A percentile compares a stretch with the other conserved stretches of the same genome.
phyloP scores from a whole-genome alignment of 2,797 vertebrate genomes.

The Thripadectes ignobilis region DNA sequence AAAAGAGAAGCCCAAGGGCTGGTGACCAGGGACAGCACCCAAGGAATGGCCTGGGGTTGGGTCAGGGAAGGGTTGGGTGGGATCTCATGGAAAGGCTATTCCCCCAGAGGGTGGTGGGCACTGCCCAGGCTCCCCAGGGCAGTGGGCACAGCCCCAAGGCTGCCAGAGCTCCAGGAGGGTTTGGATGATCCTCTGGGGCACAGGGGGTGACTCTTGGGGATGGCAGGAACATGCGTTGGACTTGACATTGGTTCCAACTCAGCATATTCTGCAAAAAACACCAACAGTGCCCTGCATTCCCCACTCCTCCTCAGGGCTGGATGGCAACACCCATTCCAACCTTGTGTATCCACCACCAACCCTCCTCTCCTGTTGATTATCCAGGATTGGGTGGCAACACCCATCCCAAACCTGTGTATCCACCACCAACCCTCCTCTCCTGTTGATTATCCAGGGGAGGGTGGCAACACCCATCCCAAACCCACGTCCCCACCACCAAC shows the following conservation, averaged over 20 bases:
- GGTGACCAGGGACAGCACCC: background rate
- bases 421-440: too few relatives aligned
- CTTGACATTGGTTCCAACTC: too few relatives aligned
- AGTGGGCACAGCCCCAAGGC: background rate
- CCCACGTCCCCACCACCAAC: too few relatives aligned
- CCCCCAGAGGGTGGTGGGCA: background rate
- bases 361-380: too few relatives aligned
- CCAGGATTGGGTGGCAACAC: too few relatives aligned
- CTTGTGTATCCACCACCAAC: too few relatives aligned
- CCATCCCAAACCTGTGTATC: too few relatives aligned
- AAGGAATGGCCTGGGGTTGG: background rate
- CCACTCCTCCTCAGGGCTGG: background rate
- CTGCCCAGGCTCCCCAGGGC: background rate
- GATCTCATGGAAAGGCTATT: background rate
- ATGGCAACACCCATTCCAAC: background rate
- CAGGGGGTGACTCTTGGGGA: background rate
- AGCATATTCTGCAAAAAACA: background rate
- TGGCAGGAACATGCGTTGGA: background rate
- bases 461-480: too few relatives aligned
- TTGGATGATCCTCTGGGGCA: background rate
- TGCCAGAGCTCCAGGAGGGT: background rate
- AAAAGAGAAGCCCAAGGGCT: background rate
- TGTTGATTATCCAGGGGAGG: too few relatives aligned
- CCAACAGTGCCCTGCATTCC: background rate
- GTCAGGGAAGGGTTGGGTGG: background rate